Conservation (phyloP, 2,797 vertebrate species). For the Anabas testudineus region DNA sequence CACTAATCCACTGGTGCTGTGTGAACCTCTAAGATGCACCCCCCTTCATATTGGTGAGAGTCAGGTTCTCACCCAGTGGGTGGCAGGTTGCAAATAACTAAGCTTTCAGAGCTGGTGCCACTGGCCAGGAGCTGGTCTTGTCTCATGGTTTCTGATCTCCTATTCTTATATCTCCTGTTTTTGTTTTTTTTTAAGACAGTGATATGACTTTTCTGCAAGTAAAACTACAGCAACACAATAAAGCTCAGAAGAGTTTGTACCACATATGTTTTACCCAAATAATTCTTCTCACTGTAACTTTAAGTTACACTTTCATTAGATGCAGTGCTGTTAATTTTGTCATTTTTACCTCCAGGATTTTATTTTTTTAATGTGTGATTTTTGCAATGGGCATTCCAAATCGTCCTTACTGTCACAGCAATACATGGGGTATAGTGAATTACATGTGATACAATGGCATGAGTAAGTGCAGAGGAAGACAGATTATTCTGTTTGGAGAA, state of each 20-base stretch:
- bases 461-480: constrained; percentile 66
- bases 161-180: constrained; percentile 30
- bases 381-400: constrained; percentile 53
- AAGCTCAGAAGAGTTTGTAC: background rate
- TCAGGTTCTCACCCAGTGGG: constrained; percentile 70
- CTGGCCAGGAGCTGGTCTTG: constrained; percentile 33
- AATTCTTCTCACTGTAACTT: background rate
- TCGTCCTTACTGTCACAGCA: constrained; percentile 40
- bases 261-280: constrained; percentile 3
- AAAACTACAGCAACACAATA: constrained; percentile 34
- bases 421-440: constrained; percentile 41
- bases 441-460: constrained; percentile 62
- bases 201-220: constrained; percentile 32
- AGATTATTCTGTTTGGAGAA: constrained; percentile 77
- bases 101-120: constrained; percentile 29
- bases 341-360: constrained; percentile 11
- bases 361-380: constrained; percentile 43
- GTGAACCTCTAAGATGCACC: constrained; percentile 52
- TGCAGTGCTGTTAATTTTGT: background rate
- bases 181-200: constrained; percentile 21
- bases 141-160: constrained; percentile 52
- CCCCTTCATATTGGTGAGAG: constrained; percentile 55
- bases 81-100: constrained; percentile 59
- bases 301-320: background rate
- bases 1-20: constrained; percentile 64